Evolutionary conservation across 2,797 vertebrate genomes (phyloP).

Genomic region (Halcyon leucocephala): DNA sequence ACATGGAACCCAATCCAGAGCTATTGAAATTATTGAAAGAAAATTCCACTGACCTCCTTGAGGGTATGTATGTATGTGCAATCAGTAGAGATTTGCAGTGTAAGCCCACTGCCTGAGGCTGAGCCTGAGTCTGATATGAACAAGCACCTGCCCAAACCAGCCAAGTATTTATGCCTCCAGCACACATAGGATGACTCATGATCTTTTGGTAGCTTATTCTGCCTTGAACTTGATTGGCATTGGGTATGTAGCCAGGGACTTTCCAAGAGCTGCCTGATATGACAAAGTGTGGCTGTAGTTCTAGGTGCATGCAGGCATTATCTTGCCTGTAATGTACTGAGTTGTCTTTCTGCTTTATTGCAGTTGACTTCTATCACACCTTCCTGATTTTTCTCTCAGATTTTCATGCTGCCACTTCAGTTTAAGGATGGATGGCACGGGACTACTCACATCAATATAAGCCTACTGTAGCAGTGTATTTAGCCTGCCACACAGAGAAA

Average conservation of each 20-base stretch:
- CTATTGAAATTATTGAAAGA: neutral
- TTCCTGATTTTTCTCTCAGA: neutral
- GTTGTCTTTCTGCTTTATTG: neutral
- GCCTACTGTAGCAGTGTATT: neutral
- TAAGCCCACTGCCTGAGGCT: neutral
- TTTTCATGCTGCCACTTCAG: neutral
- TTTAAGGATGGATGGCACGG: neutral
- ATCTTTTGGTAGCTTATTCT: neutral
- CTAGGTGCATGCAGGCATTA: neutral
- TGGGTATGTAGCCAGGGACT: neutral
- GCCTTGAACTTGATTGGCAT: neutral
- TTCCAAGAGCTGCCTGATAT: neutral
- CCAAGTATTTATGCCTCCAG: neutral
- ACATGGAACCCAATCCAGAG: neutral
- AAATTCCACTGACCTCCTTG: neutral
- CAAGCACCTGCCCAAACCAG: neutral
- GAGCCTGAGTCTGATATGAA: neutral
- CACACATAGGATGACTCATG: neutral
- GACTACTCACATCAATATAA: neutral
- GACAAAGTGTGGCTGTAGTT: fast-evolving
- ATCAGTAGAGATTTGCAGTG: neutral
- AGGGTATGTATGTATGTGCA: neutral
- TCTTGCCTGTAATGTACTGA: neutral
- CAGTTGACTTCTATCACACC: neutral
- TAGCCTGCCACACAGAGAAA: neutral